Percentiles rank a stretch among this genome's conserved stretches.
Evolutionary conservation across 1,140 invertebrate genomes (phyloP).

Genomic region (Cecropterus lyciades): DNA sequence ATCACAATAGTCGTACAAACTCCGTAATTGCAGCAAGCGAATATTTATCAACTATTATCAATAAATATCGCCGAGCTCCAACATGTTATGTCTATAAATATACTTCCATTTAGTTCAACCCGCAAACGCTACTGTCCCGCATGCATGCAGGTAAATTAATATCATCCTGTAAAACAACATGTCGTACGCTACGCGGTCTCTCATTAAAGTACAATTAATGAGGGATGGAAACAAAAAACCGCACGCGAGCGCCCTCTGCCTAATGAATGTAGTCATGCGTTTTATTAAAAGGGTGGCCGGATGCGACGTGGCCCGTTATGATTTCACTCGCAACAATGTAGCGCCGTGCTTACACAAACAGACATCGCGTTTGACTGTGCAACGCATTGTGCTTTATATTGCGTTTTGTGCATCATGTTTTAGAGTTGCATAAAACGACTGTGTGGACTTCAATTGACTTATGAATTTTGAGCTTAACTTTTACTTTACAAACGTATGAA

Average conservation of each 20-base stretch:
- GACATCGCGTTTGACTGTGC: constrained; percentile 20
- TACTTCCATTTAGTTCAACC: background rate
- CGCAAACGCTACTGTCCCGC: background rate
- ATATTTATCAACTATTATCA: too few species aligned
- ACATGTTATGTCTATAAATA: background rate
- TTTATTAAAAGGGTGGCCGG: constrained; percentile 55
- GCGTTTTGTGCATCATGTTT: constrained; percentile 1
- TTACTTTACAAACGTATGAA: background rate
- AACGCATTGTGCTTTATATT: background rate
- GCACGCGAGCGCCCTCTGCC: constrained; percentile 52
- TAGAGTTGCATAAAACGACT: background rate
- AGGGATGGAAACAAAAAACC: constrained; percentile 72
- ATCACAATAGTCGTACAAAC: too few species aligned
- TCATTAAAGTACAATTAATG: constrained; percentile 77
- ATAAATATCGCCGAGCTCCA: too few species aligned
- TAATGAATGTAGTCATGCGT: constrained; percentile 74
- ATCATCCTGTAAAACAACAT: constrained; percentile 55
- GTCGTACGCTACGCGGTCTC: constrained; percentile 50
- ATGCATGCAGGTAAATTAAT: constrained; percentile 44
- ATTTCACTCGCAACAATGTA: constrained; percentile 37
- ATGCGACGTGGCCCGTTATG: constrained; percentile 34
- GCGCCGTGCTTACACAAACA: constrained; percentile 22
- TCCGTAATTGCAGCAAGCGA: too few species aligned
- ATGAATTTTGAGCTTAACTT: background rate
- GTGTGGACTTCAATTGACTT: background rate